phyloP scores from a whole-genome alignment of 2,888 invertebrate species.

The Oxytorus armatus region DNA sequence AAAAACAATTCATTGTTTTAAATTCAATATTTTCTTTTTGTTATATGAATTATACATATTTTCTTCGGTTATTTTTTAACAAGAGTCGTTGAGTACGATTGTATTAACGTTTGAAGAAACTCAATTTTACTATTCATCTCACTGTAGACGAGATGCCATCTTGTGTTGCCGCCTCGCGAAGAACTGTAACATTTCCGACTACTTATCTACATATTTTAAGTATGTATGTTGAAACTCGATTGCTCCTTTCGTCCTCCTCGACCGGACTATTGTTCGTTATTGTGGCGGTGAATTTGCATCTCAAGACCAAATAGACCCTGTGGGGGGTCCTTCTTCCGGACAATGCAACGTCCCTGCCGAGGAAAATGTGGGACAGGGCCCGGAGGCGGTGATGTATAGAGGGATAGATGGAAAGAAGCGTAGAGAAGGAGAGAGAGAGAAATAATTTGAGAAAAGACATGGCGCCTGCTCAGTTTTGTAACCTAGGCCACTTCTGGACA shows the following conservation, averaged over 20 bases:
- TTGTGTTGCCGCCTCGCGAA: too few relatives aligned
- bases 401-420: slow-evolving; percentile 19
- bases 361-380: slow-evolving; percentile 31
- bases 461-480: slow-evolving; percentile 56
- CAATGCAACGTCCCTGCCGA: slow-evolving; percentile 19
- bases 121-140: too few relatives aligned
- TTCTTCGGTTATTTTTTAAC: too few relatives aligned
- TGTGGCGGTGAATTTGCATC: slow-evolving; percentile 77
- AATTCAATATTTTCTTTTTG: too few relatives aligned
- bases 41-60: too few relatives aligned
- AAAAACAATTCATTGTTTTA: too few relatives aligned
- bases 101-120: too few relatives aligned
- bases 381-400: slow-evolving; percentile 27
- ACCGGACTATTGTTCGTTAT: slow-evolving; percentile 66
- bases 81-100: too few relatives aligned
- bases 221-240: too few relatives aligned
- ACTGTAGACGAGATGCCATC: too few relatives aligned
- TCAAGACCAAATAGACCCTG: slow-evolving; percentile 74
- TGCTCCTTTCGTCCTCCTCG: neutral
- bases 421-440: slow-evolving; percentile 31
- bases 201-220: too few relatives aligned
- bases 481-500: slow-evolving; percentile 58
- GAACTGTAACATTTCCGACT: too few relatives aligned
- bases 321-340: slow-evolving; percentile 67
- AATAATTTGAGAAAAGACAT: slow-evolving; percentile 40